A percentile compares a stretch with the other conserved stretches of the same genome.
phyloP scores from a whole-genome alignment of 2,113 vertebrate genomes.

The Marcusenius ussheri region DNA sequence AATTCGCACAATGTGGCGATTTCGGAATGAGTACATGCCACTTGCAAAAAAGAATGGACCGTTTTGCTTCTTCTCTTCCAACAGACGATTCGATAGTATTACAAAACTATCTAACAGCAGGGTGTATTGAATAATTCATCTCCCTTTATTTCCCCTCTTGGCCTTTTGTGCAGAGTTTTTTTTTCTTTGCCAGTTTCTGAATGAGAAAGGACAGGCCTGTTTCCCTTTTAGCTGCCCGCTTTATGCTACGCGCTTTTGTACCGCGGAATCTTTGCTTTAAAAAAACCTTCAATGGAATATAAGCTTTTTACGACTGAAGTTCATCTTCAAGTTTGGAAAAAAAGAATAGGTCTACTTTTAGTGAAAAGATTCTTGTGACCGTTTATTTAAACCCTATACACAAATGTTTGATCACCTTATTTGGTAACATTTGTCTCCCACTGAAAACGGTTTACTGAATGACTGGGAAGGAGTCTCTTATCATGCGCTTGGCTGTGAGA shows the following conservation, averaged over 20 bases:
- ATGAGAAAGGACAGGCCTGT: constrained; percentile 66
- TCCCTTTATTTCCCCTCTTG: constrained; percentile 66
- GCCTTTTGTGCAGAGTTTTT: constrained; percentile 71
- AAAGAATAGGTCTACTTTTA: constrained; percentile 39
- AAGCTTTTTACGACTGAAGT: constrained; percentile 68
- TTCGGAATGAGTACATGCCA: constrained; percentile 46
- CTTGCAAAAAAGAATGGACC: constrained; percentile 55
- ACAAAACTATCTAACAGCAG: constrained; percentile 78
- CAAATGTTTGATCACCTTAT: constrained; percentile 39
- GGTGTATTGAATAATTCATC: constrained; percentile 74
- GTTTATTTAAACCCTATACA: constrained; percentile 40
- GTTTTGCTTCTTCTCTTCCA: constrained; percentile 68
- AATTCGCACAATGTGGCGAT: constrained; percentile 40
- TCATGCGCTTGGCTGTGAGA: background rate
- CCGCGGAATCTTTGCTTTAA: constrained; percentile 57
- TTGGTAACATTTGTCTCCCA: constrained; percentile 26
- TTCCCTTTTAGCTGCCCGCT: constrained; percentile 41
- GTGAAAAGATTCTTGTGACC: constrained; percentile 42
- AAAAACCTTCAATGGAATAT: constrained; percentile 64
- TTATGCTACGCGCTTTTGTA: constrained; percentile 69
- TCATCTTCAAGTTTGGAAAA: constrained; percentile 80
- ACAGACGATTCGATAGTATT: constrained; percentile 71
- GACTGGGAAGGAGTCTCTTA: background rate
- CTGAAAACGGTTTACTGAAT: background rate
- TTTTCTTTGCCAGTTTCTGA: constrained; percentile 61